Conservation (phyloP, 2,797 vertebrate species). For the Trematomus bernacchii region DNA sequence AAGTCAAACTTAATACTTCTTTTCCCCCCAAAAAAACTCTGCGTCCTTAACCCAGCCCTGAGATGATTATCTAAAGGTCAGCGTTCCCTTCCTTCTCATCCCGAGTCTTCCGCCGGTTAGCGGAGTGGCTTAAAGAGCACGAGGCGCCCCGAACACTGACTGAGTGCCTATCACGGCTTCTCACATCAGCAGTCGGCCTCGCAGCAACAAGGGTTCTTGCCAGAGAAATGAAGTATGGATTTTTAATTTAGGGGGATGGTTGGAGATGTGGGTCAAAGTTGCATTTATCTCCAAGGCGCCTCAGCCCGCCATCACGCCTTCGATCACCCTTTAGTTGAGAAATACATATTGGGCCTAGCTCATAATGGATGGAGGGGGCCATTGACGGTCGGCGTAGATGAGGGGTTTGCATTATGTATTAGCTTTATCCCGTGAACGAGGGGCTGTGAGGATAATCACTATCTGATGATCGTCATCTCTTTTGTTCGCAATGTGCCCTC, state of each 20-base stretch:
- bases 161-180: slow-evolving; percentile 72
- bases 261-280: slow-evolving; percentile 83
- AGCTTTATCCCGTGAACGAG: slow-evolving; percentile 66
- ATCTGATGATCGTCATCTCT: slow-evolving; percentile 63
- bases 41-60: slow-evolving; percentile 36
- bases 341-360: slow-evolving; percentile 69
- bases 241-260: slow-evolving; percentile 82
- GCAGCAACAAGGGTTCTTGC: slow-evolving; percentile 75
- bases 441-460: slow-evolving; percentile 67
- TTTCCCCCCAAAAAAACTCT: slow-evolving; percentile 18
- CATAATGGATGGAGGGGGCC: slow-evolving; percentile 67
- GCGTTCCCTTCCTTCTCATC: slow-evolving; percentile 39
- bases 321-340: slow-evolving; percentile 69
- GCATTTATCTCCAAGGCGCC: slow-evolving; percentile 76
- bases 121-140: slow-evolving; percentile 51
- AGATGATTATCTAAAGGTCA: slow-evolving; percentile 79
- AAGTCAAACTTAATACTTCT: slow-evolving; percentile 64
- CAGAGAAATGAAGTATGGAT: slow-evolving; percentile 86
- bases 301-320: slow-evolving; percentile 62
- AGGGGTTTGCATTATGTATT: slow-evolving; percentile 73
- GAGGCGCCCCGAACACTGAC: slow-evolving; percentile 62
- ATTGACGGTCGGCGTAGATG: slow-evolving; percentile 48
- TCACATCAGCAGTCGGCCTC: slow-evolving; percentile 56
- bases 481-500: slow-evolving; percentile 63
- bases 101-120: slow-evolving; percentile 55